A percentile compares a stretch with the other conserved stretches of the same genome.
phyloP scores from a whole-genome alignment of 1,140 invertebrate species.

The Zaprionus ornatus region DNA sequence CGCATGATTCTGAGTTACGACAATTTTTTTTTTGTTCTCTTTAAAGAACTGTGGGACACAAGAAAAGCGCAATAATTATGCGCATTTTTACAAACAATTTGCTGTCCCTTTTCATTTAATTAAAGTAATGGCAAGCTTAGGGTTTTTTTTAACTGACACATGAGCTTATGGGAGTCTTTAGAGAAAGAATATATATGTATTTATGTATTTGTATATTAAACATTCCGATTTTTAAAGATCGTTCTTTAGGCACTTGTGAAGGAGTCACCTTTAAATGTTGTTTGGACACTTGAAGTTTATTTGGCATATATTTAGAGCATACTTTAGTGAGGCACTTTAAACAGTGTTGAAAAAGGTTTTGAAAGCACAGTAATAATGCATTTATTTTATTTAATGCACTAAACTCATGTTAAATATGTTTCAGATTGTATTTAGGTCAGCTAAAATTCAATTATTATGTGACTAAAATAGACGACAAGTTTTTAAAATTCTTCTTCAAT shows the following conservation, averaged over 20 bases:
- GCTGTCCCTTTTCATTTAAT: conserved; percentile 13
- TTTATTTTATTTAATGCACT: not conserved
- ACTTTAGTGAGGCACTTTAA: not conserved
- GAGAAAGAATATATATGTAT: too few relatives aligned
- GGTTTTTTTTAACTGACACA: conserved; percentile 5
- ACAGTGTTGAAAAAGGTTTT: not conserved
- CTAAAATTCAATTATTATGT: not conserved
- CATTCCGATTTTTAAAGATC: not conserved
- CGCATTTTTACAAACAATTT: conserved; percentile 56
- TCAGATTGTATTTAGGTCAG: not conserved
- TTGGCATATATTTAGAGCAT: not conserved
- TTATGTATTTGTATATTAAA: too few relatives aligned
- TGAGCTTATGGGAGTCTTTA: not conserved
- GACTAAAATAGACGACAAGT: not conserved
- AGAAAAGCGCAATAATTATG: conserved; percentile 42
- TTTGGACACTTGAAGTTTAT: too few relatives aligned
- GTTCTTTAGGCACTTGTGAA: not conserved
- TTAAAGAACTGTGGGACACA: not conserved
- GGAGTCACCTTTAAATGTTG: not conserved
- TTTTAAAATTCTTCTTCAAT: not conserved
- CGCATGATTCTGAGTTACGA: conserved; percentile 7
- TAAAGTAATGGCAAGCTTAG: not conserved
- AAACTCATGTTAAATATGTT: not conserved
- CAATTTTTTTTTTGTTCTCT: conserved; percentile 12
- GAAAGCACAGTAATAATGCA: not conserved